Percentiles rank a stretch among this genome's conserved stretches.
These are phyloP conservation scores for Pyrocoelia pectoralis DNA, from an alignment of 2,888 invertebrate species.

Conservation along the genomic window DNA sequence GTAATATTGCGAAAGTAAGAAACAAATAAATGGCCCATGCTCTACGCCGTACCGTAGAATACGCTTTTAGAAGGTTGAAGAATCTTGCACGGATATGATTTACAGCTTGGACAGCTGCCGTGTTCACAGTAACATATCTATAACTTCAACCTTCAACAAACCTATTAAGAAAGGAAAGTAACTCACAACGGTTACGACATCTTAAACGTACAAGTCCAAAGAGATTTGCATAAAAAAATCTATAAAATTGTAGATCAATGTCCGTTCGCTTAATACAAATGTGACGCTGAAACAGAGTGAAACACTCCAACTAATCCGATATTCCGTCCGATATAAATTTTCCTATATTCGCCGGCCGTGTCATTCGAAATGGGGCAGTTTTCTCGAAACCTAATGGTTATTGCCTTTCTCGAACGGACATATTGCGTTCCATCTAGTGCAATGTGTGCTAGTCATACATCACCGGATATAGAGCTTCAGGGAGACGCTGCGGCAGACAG, in stretches of 20 bases:
- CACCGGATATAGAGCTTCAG: conserved; percentile 58
- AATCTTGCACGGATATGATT: conserved; percentile 30
- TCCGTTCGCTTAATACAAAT: conserved; percentile 20
- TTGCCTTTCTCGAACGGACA: conserved; percentile 68
- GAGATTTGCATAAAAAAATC: neutral
- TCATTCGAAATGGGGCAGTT: conserved; percentile 69
- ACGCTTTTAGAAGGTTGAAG: conserved; percentile 23
- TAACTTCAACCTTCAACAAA: neutral
- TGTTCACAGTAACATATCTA: conserved; percentile 20
- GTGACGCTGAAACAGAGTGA: conserved; percentile 27
- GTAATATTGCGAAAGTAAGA: conserved; percentile 48
- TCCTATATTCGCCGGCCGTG: conserved; percentile 68
- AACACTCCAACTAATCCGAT: conserved; percentile 50
- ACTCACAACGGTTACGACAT: neutral
- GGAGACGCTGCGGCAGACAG: conserved; percentile 50
- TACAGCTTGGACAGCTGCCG: conserved; percentile 28
- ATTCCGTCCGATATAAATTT: conserved; percentile 63
- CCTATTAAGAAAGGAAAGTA: neutral
- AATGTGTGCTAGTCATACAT: conserved; percentile 67
- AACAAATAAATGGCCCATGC: conserved; percentile 46
- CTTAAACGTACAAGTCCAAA: neutral
- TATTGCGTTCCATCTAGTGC: conserved; percentile 68
- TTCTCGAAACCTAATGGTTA: conserved; percentile 69
- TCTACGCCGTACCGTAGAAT: conserved; percentile 34
- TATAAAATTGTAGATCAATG: conserved; percentile 5